Conservation (phyloP, 1,140 invertebrate species). For the Aphelenchoides besseyi region DNA sequence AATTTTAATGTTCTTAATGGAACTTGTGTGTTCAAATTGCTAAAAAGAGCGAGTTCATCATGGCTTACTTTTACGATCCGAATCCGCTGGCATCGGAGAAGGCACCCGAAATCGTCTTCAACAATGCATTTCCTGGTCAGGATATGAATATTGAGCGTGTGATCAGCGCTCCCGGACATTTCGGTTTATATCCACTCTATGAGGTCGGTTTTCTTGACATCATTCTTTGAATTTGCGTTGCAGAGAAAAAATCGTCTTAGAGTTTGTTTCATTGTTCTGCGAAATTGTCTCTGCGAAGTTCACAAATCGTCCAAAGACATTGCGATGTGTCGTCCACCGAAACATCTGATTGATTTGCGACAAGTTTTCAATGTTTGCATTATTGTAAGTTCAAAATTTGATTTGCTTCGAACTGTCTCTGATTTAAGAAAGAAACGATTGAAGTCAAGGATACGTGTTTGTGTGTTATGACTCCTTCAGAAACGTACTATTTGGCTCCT, state of each 20-base stretch:
- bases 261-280: constrained; percentile 3
- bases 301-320: constrained; percentile 15
- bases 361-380: constrained; percentile 16
- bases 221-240: neutral
- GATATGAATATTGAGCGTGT: neutral
- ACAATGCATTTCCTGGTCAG: neutral
- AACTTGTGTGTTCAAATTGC: neutral
- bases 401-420: neutral
- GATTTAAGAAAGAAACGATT: constrained; percentile 8
- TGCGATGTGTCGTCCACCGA: neutral
- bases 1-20: neutral
- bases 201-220: neutral
- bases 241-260: constrained; percentile 9
- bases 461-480: constrained; percentile 14
- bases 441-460: neutral
- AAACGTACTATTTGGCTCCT: constrained; percentile 2
- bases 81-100: neutral
- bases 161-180: neutral
- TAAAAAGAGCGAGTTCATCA: no score
- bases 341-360: constrained; percentile 13
- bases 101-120: neutral
- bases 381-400: constrained; percentile 10
- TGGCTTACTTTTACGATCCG: neutral
- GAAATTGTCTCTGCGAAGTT: neutral
- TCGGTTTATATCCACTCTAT: neutral